Evolutionary conservation across 2,888 invertebrate species (phyloP), one percentile per base, ranked within the genome.

Genomic region (Xanthorhoe spadicearia): DNA sequence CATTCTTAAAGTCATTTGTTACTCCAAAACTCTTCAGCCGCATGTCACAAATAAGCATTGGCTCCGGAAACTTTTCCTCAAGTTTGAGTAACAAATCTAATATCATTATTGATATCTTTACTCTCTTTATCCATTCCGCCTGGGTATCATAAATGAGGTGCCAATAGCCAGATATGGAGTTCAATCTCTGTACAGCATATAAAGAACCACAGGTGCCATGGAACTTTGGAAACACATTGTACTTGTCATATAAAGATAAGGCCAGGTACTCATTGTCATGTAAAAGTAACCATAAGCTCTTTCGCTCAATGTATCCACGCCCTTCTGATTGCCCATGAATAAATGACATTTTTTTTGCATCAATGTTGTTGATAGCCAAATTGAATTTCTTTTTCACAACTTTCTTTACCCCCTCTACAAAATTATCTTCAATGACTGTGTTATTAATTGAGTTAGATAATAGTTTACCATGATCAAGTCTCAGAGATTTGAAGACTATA

Each of bases 231-330:
- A 96, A 95, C 56, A 95, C 88, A 70, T 94, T 94, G 73, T 93
- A 89, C 68, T 94, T 94, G 43, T 94, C 92, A 82, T 94, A 95
- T 56, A 95, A 82, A 52, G 93, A 88, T 43, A 95, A 92, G 55
- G 95, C 86, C 2, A 95, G 80, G 83, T 95, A 96, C 82, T 96
- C 96, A 79, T 95, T 94, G 76, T 95, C 95, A 78, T 95, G 94
- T 0, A 95, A 77, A 23, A 96, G 84, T 49, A 93, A 85, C 95
- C 95, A 95, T 5, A 95, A 83, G 79, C 94, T 94, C 69, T 94
- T 93, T 92, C 95, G 94, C 82, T 95, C 95, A 19, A 86, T 81
- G 50, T 87, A 86, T 49, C 94, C 83, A 55, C 74, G 70, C 1
- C 77, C 67, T 55, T 90, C 86, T 38, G 82, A 85, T 65, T 93